Evolutionary conservation across 1,140 invertebrate genomes (phyloP).

Genomic region (Drosophila pallidifrons): DNA sequence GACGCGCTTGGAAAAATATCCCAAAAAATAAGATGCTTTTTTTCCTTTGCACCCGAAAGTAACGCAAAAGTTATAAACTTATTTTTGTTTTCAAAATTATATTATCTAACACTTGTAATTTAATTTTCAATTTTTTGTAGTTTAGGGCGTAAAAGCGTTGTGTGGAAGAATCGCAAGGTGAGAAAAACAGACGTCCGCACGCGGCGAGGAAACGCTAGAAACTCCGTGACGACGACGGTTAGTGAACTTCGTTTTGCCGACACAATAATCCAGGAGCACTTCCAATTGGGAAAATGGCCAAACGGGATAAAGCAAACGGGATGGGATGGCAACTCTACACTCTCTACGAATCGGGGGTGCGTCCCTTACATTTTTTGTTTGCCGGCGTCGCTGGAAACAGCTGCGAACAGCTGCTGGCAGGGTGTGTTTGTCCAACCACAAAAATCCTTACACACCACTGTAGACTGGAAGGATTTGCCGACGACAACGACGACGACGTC

Average conservation of each 20-base stretch:
- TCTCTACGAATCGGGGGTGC: slow-evolving; percentile 39
- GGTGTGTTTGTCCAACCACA: slow-evolving; percentile 60
- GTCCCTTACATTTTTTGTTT: slow-evolving; percentile 16
- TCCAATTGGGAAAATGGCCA: slow-evolving; percentile 68
- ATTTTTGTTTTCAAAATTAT: not conserved
- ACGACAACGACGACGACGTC: not conserved
- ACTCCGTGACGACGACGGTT: slow-evolving; percentile 61
- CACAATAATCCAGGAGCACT: slow-evolving; percentile 29
- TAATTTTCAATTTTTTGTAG: not conserved
- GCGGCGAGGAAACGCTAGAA: slow-evolving; percentile 65
- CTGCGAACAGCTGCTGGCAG: slow-evolving; percentile 64
- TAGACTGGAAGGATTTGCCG: slow-evolving; percentile 61
- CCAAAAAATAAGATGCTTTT: not conserved
- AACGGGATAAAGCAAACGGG: slow-evolving; percentile 49
- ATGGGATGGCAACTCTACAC: slow-evolving; percentile 43
- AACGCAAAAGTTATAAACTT: not conserved
- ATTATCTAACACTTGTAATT: not conserved
- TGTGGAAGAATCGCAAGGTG: not conserved
- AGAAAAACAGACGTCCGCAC: slow-evolving; percentile 54
- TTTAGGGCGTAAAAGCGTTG: not conserved
- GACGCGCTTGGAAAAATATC: slow-evolving; percentile 14
- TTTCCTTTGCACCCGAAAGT: too few relatives aligned
- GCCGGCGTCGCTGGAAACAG: slow-evolving; percentile 45
- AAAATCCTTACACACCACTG: slow-evolving; percentile 45
- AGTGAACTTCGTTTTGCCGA: slow-evolving; percentile 64